Evolutionary conservation across 1,140 invertebrate genomes (phyloP).

Genomic region (Polypedilum pembai): DNA sequence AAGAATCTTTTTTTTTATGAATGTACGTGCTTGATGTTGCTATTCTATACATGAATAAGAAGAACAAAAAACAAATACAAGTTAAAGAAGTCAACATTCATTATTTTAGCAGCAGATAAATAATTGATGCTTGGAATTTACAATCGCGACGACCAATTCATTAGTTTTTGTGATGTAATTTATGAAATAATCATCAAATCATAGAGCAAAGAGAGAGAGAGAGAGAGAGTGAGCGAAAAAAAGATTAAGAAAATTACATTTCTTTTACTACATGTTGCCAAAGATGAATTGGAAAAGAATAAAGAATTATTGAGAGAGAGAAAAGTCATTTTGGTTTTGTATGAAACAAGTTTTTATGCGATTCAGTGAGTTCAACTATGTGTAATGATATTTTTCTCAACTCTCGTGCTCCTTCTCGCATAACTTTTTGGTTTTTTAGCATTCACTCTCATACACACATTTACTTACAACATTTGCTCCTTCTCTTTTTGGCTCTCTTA

Average conservation of each 20-base stretch:
- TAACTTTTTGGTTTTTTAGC: neutral
- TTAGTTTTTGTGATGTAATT: neutral
- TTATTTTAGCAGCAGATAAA: neutral
- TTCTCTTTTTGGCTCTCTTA: neutral
- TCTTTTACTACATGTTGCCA: neutral
- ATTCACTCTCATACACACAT: neutral
- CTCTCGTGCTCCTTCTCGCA: neutral
- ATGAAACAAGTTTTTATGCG: conserved; percentile 16
- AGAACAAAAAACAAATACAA: neutral
- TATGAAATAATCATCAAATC: neutral
- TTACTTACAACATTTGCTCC: neutral
- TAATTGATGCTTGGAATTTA: no score
- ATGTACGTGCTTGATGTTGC: neutral
- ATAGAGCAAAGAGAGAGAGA: no score
- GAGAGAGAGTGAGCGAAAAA: no score
- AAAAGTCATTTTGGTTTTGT: neutral
- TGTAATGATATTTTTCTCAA: neutral
- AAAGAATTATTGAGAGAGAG: neutral
- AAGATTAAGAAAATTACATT: conserved; percentile 5
- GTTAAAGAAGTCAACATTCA: neutral
- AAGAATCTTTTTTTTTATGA: conserved; percentile 1
- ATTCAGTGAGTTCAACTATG: conserved; percentile 16
- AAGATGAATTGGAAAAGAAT: conserved; percentile 6
- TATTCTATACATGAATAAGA: neutral
- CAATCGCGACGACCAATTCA: no score